These are phyloP conservation scores for Phymatocera aterrima DNA, from an alignment of 2,888 invertebrate genomes.

Conservation along the genomic window DNA sequence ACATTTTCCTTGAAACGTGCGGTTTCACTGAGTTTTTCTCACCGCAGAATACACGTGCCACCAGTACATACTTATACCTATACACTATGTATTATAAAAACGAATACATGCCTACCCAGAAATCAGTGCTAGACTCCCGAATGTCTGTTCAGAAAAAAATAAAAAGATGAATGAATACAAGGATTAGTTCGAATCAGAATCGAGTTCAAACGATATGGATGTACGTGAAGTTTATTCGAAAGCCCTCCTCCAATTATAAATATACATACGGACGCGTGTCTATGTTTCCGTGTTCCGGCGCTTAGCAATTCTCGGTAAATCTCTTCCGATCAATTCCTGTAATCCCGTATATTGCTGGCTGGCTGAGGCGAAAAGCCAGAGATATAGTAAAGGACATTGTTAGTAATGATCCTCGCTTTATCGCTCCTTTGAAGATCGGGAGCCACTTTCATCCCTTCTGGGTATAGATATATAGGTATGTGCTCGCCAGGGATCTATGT, in stretches of 20 bases:
- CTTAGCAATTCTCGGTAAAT: neutral
- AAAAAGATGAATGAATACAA: too few species aligned
- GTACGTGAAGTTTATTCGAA: too few species aligned
- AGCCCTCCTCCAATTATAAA: too few species aligned
- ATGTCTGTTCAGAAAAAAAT: too few species aligned
- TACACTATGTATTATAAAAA: too few species aligned
- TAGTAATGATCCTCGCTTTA: conserved; percentile 28
- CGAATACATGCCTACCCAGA: too few species aligned
- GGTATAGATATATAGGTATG: neutral
- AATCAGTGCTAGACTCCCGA: too few species aligned
- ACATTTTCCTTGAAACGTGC: neutral
- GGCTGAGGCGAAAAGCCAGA: neutral
- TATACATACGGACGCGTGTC: too few species aligned
- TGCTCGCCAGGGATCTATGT: too few species aligned
- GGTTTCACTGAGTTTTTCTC: neutral
- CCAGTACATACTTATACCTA: neutral
- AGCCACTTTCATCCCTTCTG: neutral
- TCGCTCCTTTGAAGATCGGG: conserved; percentile 28
- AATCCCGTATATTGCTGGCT: conserved; percentile 4
- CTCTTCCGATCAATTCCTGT: conserved; percentile 20
- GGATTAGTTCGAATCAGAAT: too few species aligned
- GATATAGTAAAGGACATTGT: conserved; percentile 20
- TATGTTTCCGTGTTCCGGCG: neutral
- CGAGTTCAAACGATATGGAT: too few species aligned
- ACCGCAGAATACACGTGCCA: neutral